These are phyloP conservation scores for Globia sparganii DNA, from an alignment of 2,888 invertebrate genomes.

Conservation along the genomic window DNA sequence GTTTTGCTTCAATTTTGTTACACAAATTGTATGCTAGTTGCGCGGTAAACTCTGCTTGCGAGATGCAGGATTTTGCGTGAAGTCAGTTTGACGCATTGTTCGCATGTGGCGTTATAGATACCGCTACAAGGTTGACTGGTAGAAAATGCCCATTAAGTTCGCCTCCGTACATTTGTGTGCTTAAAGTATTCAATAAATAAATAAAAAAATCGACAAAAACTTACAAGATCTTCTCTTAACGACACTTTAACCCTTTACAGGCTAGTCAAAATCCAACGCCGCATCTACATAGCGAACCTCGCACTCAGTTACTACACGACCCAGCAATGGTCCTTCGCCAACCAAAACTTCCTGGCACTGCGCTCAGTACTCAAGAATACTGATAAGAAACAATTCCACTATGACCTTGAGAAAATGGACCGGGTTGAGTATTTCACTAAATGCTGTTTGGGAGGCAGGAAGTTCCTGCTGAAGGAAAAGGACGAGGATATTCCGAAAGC, in stretches of 20 bases:
- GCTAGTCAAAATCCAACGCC: slow-evolving; percentile 94
- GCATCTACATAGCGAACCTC: slow-evolving; percentile 93
- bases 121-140: no score
- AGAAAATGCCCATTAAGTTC: no score
- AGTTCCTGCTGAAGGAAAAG: slow-evolving; percentile 92
- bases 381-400: slow-evolving; percentile 91
- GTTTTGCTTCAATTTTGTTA: no score
- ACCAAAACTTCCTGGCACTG: slow-evolving; percentile 91
- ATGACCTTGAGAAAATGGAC: slow-evolving; percentile 88
- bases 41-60: no score
- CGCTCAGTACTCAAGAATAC: slow-evolving; percentile 85
- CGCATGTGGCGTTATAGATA: no score
- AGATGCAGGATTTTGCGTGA: no score
- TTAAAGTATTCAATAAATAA: no score
- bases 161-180: no score
- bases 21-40: no score
- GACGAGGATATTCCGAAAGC: slow-evolving; percentile 90
- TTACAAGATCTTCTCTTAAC: neutral
- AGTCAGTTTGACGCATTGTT: no score
- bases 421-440: slow-evolving; percentile 86
- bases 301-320: slow-evolving; percentile 94
- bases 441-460: slow-evolving; percentile 91
- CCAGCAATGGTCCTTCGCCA: slow-evolving; percentile 94
- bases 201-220: neutral
- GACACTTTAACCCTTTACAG: slow-evolving; percentile 85